These are phyloP conservation scores for Periphyllus acericola DNA, from an alignment of 2,888 invertebrate species.

Conservation along the genomic window DNA sequence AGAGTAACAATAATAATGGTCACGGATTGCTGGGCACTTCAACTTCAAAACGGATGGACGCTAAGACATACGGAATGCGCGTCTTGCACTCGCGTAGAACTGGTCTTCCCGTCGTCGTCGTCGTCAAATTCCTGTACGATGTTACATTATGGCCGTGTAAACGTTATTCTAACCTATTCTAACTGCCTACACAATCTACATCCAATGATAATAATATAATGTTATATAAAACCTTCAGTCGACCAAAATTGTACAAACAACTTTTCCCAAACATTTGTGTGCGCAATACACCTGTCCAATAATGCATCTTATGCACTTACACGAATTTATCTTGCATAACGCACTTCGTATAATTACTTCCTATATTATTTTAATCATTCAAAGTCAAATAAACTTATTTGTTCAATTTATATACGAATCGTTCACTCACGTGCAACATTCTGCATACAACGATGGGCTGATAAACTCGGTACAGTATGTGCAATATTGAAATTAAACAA, in stretches of 20 bases:
- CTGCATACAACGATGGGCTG: too few relatives aligned
- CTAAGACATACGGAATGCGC: conserved; percentile 51
- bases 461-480: too few relatives aligned
- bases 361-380: too few relatives aligned
- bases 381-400: too few relatives aligned
- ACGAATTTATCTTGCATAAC: not conserved
- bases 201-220: not conserved
- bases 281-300: not conserved
- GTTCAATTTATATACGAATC: too few relatives aligned
- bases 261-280: not conserved
- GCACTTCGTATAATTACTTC: not conserved
- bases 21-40: conserved; percentile 51
- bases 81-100: conserved; percentile 35
- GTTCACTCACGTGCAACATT: too few relatives aligned
- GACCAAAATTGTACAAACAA: not conserved
- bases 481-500: too few relatives aligned
- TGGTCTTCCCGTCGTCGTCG: conserved; percentile 28
- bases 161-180: not conserved
- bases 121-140: conserved; percentile 31
- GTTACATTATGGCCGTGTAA: conserved; percentile 34
- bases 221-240: not conserved
- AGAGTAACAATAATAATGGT: conserved; percentile 54
- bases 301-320: not conserved
- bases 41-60: conserved; percentile 48
- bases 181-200: not conserved